These are phyloP conservation scores for Congeria kusceri DNA, from an alignment of 2,888 invertebrate species.

Conservation along the genomic window DNA sequence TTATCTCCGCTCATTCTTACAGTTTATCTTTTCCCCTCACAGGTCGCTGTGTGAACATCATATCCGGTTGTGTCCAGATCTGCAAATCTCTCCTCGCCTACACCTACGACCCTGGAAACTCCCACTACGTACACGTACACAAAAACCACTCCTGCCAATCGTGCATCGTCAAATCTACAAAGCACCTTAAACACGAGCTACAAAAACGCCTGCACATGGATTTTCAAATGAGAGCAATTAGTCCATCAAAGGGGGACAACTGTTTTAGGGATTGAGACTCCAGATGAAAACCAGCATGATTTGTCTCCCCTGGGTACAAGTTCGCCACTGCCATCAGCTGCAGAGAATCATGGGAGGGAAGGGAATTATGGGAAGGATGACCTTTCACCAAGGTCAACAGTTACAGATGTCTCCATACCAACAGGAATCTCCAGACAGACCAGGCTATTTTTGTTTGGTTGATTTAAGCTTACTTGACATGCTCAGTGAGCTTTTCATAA, in stretches of 20 bases:
- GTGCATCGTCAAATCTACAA: constrained; percentile 51
- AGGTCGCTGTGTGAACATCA: constrained; percentile 84
- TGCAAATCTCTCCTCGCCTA: constrained; percentile 81
- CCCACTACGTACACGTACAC: constrained; percentile 49
- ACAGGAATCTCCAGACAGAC: background rate
- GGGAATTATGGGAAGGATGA: constrained; percentile 31
- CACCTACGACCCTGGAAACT: constrained; percentile 70
- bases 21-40: constrained; percentile 28
- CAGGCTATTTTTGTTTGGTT: background rate
- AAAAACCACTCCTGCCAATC: constrained; percentile 54
- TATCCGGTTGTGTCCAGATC: constrained; percentile 83
- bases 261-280: background rate
- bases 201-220: constrained; percentile 54
- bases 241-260: constrained; percentile 43
- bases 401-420: constrained; percentile 13
- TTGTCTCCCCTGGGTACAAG: constrained; percentile 45
- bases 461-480: no score
- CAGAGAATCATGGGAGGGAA: constrained; percentile 26
- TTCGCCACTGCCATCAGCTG: constrained; percentile 41
- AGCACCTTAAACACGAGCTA: constrained; percentile 54
- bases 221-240: constrained; percentile 47
- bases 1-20: background rate
- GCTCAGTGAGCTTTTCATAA: no score
- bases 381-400: constrained; percentile 51
- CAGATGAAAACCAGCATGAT: constrained; percentile 35